phyloP scores from a whole-genome alignment of 2,888 invertebrate species.

The Cabera pusaria region DNA sequence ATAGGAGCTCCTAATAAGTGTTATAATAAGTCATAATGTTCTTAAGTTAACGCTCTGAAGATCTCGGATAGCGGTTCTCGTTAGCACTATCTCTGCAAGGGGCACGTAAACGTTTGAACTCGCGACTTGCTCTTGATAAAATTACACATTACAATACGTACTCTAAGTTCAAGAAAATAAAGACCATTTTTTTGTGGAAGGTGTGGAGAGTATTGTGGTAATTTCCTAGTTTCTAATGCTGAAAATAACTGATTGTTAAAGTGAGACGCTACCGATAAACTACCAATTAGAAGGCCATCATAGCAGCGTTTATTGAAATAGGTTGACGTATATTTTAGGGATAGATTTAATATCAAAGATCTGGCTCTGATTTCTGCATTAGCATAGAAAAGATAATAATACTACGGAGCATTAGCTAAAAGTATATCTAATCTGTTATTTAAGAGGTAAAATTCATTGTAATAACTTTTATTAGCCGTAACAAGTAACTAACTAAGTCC shows the following conservation, averaged over 20 bases:
- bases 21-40: constrained; percentile 43
- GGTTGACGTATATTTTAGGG: too few relatives aligned
- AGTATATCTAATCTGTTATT: too few relatives aligned
- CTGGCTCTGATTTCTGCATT: too few relatives aligned
- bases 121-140: constrained; percentile 18
- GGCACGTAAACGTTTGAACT: constrained; percentile 40
- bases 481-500: too few relatives aligned
- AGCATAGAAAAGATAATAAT: too few relatives aligned
- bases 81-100: constrained; percentile 58
- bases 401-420: too few relatives aligned
- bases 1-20: constrained; percentile 31
- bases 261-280: constrained; percentile 30
- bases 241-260: constrained; percentile 30
- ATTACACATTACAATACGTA: constrained; percentile 13
- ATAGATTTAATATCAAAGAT: too few relatives aligned
- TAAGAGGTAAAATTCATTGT: too few relatives aligned
- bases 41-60: constrained; percentile 42
- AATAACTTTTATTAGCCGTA: too few relatives aligned
- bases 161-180: constrained; percentile 16
- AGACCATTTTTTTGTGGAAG: constrained; percentile 8
- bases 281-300: constrained; percentile 28
- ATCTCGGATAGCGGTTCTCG: constrained; percentile 56
- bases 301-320: constrained; percentile 8
- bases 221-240: constrained; percentile 30
- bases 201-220: constrained; percentile 19